A percentile compares a stretch with the other conserved stretches of the same genome.
Conservation (phyloP, 2,113 vertebrate genomes). For the Ctenodactylus gundi region DNA sequence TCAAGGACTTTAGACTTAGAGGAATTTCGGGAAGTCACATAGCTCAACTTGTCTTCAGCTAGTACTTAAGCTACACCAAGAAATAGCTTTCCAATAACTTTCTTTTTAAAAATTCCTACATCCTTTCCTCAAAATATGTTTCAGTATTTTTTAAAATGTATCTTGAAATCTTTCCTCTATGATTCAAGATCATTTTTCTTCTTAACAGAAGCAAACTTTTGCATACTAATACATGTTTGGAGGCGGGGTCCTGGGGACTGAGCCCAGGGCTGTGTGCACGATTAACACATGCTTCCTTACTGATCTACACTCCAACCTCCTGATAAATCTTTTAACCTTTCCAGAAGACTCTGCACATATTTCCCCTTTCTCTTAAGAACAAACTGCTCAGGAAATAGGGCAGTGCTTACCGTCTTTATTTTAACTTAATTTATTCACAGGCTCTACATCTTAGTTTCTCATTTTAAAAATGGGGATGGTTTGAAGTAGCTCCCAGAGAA, state of each 20-base stretch:
- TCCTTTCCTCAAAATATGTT: constrained; percentile 54
- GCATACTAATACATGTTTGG: background rate
- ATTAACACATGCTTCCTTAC: background rate
- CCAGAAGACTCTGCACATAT: background rate
- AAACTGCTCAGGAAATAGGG: background rate
- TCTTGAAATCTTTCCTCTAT: constrained; percentile 38
- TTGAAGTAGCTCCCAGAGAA: background rate
- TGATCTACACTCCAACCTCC: accelerated
- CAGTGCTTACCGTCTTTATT: background rate
- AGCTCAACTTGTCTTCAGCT: constrained; percentile 38
- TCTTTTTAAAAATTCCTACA: constrained; percentile 58
- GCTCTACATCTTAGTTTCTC: constrained; percentile 29
- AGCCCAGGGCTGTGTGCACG: background rate
- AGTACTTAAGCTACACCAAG: constrained; percentile 23
- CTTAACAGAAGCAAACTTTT: constrained; percentile 14
- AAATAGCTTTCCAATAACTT: constrained; percentile 62
- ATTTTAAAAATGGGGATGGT: background rate
- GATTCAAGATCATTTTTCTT: constrained; percentile 41
- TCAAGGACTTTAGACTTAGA: constrained; percentile 24
- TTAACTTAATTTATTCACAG: constrained; percentile 2
- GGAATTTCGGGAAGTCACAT: constrained; percentile 46
- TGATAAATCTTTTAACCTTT: background rate
- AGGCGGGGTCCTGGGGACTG: background rate
- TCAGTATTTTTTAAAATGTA: constrained; percentile 39
- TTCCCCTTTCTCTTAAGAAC: background rate